Conservation (phyloP, 2,797 vertebrate genomes). For the Orientallactaga sibirica region DNA sequence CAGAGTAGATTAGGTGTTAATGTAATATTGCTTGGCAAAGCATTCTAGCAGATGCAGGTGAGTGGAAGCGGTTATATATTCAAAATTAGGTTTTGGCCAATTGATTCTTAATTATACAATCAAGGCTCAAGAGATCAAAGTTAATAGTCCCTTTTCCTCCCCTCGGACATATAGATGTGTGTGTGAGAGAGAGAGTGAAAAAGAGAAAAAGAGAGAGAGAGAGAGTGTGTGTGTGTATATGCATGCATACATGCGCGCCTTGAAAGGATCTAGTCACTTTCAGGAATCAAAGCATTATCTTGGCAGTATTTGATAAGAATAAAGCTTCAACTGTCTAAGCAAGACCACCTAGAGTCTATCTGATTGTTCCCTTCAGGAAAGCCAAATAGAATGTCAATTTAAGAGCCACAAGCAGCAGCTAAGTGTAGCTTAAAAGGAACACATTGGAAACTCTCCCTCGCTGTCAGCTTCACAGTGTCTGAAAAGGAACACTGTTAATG, state of each 20-base stretch:
- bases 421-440: constrained; percentile 77
- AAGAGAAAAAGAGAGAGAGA: no score
- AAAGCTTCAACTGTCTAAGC: constrained; percentile 76
- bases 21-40: constrained; percentile 80
- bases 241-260: not conserved
- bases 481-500: constrained; percentile 72
- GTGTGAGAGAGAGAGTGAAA: not conserved
- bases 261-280: constrained; percentile 11
- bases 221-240: not conserved
- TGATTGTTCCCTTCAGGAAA: constrained; percentile 86
- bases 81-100: constrained; percentile 87
- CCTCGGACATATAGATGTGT: constrained; percentile 38
- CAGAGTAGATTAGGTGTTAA: constrained; percentile 81
- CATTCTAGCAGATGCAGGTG: constrained; percentile 79
- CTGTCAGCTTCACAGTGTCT: constrained; percentile 53
- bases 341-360: constrained; percentile 82
- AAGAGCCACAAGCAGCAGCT: constrained; percentile 73
- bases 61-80: constrained; percentile 77
- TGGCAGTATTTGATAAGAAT: constrained; percentile 80
- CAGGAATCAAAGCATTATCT: constrained; percentile 56
- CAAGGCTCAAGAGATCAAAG: constrained; percentile 83
- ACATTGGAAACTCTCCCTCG: constrained; percentile 66
- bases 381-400: constrained; percentile 80
- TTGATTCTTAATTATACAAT: constrained; percentile 88
- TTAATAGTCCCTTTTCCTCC: constrained; percentile 83